phyloP scores from a whole-genome alignment of 2,113 vertebrate genomes.

The Erythrolamprus reginae region DNA sequence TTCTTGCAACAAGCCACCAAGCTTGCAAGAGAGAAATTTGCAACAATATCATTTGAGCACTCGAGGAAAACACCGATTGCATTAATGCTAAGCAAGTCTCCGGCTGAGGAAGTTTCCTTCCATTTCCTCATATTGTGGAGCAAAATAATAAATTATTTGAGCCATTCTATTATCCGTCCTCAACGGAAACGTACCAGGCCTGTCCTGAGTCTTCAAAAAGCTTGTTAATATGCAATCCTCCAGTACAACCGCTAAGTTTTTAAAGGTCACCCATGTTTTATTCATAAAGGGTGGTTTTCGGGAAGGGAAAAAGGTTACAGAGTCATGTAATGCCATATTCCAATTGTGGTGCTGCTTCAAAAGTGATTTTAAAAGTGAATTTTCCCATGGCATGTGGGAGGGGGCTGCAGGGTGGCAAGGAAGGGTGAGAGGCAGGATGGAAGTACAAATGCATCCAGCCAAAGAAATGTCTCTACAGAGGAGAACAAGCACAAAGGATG shows the following conservation, averaged over 20 bases:
- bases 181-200: conserved; percentile 75
- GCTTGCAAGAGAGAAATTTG: conserved; percentile 47
- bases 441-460: neutral
- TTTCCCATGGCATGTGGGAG: conserved; percentile 52
- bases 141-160: conserved; percentile 78
- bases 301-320: conserved; percentile 77
- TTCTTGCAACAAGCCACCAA: conserved; percentile 1
- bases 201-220: conserved; percentile 82
- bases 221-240: conserved; percentile 86
- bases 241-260: conserved; percentile 83
- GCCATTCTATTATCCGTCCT: conserved; percentile 76
- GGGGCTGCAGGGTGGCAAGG: conserved; percentile 19
- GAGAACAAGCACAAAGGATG: too few species aligned
- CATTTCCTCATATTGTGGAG: conserved; percentile 61
- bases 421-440: neutral
- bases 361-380: conserved; percentile 49
- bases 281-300: conserved; percentile 85
- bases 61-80: conserved; percentile 46
- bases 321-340: conserved; percentile 83
- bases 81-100: conserved; percentile 59
- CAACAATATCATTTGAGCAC: conserved; percentile 48
- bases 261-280: conserved; percentile 85
- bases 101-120: conserved; percentile 68
- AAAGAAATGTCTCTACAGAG: neutral
- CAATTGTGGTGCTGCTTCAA: conserved; percentile 70